These are phyloP conservation scores for Etheostoma cragini DNA, from an alignment of 2,113 vertebrate genomes.

Conservation along the genomic window DNA sequence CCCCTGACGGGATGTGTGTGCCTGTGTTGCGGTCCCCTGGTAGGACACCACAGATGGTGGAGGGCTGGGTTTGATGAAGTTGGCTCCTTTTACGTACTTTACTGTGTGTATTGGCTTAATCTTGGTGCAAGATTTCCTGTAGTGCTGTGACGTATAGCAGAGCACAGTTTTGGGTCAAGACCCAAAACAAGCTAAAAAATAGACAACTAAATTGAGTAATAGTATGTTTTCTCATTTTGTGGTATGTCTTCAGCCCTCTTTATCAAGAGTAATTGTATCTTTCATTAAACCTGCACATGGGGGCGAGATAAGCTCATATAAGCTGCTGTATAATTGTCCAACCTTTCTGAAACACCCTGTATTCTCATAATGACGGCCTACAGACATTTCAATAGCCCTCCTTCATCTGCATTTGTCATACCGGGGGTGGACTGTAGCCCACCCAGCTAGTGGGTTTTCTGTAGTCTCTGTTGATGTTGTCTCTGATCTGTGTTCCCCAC, in stretches of 20 bases:
- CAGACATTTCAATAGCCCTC: constrained; percentile 21
- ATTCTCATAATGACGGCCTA: constrained; percentile 12
- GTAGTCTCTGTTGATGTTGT: constrained; percentile 55
- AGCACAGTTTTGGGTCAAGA: background rate
- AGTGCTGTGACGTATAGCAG: background rate
- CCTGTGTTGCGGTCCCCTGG: constrained; percentile 52
- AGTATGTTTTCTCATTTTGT: background rate
- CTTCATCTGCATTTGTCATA: constrained; percentile 60
- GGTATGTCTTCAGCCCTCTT: background rate
- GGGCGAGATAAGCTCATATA: constrained; percentile 22
- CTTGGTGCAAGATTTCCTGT: constrained; percentile 4
- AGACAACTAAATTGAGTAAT: background rate
- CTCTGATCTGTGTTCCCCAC: constrained; percentile 60
- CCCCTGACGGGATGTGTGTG: constrained; percentile 47
- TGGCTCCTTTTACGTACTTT: constrained; percentile 20
- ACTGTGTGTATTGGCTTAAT: background rate
- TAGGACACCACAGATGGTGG: constrained; percentile 59
- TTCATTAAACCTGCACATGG: constrained; percentile 24
- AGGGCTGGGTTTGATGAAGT: constrained; percentile 43
- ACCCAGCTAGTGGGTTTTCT: constrained; percentile 36
- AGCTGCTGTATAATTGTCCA: constrained; percentile 14
- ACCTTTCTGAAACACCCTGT: constrained; percentile 8
- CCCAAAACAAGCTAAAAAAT: background rate
- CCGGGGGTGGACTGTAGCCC: constrained; percentile 4
- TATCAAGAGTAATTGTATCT: background rate